Base-by-base conservation (phyloP, 2,797 vertebrate genomes). In the Amazonetta brasiliensis region DNA sequence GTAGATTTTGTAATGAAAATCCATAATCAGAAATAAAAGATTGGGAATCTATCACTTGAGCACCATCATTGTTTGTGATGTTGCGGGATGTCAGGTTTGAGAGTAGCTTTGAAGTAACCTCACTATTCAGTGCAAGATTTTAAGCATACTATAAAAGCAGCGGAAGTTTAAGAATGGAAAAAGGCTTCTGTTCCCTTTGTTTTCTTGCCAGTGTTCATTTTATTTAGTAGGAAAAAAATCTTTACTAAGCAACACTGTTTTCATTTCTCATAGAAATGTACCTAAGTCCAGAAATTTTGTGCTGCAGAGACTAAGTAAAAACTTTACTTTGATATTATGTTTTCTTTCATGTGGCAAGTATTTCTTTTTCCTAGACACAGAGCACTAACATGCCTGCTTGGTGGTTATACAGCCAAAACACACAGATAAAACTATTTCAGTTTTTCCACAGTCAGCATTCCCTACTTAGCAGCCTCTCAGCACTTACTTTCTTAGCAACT, bases 1-100 rank as follows among this genome's bases (percentile, higher is more conserved):
- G 30, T 41, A 7, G n/a, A 35, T 74, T 71, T 30, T 26, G 25
- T 26, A 68, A 66, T 20, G 31, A 63, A 69, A 77, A 58, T 55
- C 15, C 26, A 15, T 11, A 44, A n/a, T 20, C 21, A 52, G 75
- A 46, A 60, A 19, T 35, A 63, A 35, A 41, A 48, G 50, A 58
- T 77, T 19, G 56, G 22, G 90, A 87, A 74, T 74, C 26, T 7
- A 44, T n/a, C 21, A 21, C 55, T 56, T 37, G 52, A 18, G 43
- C 50, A 58, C 16, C 19, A 14, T 25, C 2, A 0, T 73, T 73
- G 81, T 92, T 85, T 89, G 31, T 86, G 94, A 84, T 46, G 81
- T 52, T 82, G 50, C 17, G 18, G 50, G 54, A 19, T 31, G 31
- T n/a, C 60, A 31, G 16, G 79, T 97, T 97, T 92, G 96, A 92